Percentiles rank a stretch among this genome's conserved stretches.
Conservation (phyloP, 2,888 invertebrate species). For the Uropetala carovei region DNA sequence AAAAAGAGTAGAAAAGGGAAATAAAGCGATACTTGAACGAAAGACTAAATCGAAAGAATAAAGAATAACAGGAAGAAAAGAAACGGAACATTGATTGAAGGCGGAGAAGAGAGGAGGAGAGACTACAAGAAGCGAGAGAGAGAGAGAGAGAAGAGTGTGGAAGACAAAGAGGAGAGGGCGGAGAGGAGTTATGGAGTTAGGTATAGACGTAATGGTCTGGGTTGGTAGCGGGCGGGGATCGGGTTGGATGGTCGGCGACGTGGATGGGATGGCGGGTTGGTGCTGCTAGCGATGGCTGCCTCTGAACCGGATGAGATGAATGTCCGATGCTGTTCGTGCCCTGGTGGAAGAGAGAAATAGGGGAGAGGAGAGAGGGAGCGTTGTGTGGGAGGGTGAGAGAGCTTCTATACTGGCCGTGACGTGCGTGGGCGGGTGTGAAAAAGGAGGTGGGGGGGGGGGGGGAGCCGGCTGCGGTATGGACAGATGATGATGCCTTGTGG, state of each 20-base stretch:
- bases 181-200: neutral
- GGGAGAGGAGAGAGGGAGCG: neutral
- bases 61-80: neutral
- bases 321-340: constrained; percentile 20
- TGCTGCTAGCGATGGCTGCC: neutral
- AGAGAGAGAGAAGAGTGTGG: neutral
- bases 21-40: no score
- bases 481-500: constrained; percentile 29
- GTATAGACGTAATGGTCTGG: neutral
- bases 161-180: neutral
- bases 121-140: neutral
- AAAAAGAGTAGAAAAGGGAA: no score
- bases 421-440: neutral
- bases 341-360: neutral
- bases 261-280: neutral
- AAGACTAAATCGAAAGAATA: neutral
- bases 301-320: neutral
- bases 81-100: neutral
- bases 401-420: neutral
- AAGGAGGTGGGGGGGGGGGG: no score
- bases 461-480: neutral
- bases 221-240: neutral
- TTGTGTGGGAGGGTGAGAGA: no score
- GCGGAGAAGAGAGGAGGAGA: neutral
- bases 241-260: neutral